Evolutionary conservation across 2,113 vertebrate genomes (phyloP).

Genomic region (Nematolebias whitei): DNA sequence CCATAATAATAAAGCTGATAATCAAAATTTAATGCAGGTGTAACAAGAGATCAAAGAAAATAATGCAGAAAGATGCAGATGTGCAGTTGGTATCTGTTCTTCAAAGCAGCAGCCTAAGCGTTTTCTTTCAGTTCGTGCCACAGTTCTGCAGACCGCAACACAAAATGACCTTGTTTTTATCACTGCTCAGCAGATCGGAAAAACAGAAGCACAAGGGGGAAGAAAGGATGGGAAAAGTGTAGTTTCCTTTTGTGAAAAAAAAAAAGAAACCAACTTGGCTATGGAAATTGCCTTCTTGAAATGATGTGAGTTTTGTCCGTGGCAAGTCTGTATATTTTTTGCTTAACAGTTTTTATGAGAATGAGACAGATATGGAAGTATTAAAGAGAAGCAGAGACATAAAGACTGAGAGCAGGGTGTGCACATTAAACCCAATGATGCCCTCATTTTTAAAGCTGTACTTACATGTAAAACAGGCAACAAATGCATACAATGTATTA

Average conservation of each 20-base stretch:
- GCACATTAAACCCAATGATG: neutral
- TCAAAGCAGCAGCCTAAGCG: constrained; percentile 7
- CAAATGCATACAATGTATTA: neutral
- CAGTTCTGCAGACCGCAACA: constrained; percentile 29
- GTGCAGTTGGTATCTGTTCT: constrained; percentile 7
- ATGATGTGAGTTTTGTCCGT: constrained; percentile 43
- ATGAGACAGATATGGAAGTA: constrained; percentile 35
- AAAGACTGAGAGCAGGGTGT: neutral
- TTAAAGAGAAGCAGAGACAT: neutral
- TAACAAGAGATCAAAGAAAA: neutral
- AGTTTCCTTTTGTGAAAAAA: neutral
- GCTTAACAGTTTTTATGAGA: constrained; percentile 29
- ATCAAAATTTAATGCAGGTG: neutral
- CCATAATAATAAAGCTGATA: neutral
- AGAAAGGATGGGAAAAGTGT: constrained; percentile 14
- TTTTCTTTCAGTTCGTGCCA: constrained; percentile 36
- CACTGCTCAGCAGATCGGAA: constrained; percentile 54
- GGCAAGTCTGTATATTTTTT: constrained; percentile 14
- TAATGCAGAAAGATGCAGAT: constrained; percentile 4
- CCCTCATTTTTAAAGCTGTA: neutral
- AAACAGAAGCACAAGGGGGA: constrained; percentile 26
- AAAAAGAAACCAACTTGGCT: constrained; percentile 11
- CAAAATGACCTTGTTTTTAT: constrained; percentile 54
- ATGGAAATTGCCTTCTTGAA: constrained; percentile 51
- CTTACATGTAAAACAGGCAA: neutral